Evolutionary conservation across 2,888 invertebrate genomes (phyloP).

Genomic region (Heliothis peltigera): DNA sequence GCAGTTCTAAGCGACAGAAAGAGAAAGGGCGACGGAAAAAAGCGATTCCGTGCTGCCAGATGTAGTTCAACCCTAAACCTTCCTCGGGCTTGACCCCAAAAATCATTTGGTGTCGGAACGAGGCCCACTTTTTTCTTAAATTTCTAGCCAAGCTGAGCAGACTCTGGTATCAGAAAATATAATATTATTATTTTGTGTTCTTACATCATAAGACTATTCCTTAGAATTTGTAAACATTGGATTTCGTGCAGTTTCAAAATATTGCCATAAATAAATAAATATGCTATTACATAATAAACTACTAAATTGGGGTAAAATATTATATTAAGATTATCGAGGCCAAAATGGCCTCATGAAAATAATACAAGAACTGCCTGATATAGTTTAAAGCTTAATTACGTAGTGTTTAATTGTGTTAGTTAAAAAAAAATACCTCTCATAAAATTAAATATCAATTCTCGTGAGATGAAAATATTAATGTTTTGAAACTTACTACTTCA

Average conservation of each 20-base stretch:
- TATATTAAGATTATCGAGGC: constrained; percentile 10
- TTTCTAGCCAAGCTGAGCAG: too few species aligned
- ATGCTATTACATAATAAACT: constrained; percentile 15
- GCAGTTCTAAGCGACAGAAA: too few species aligned
- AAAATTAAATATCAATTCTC: constrained; percentile 26
- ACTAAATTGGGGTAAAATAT: constrained; percentile 40
- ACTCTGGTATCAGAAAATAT: too few species aligned
- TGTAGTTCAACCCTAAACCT: too few species aligned
- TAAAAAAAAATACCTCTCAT: constrained; percentile 9
- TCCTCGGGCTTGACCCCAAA: background rate
- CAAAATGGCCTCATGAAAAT: background rate
- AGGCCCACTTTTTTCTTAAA: constrained; percentile 18
- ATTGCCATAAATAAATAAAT: too few species aligned
- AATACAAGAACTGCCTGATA: constrained; percentile 24
- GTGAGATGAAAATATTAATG: constrained; percentile 13
- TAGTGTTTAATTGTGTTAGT: constrained; percentile 36
- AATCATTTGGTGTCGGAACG: constrained; percentile 4
- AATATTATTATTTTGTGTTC: too few species aligned
- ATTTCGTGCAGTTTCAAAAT: background rate
- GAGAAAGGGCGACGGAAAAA: too few species aligned
- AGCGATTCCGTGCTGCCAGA: too few species aligned
- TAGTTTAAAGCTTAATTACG: constrained; percentile 23
- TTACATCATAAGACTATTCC: too few species aligned
- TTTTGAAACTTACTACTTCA: constrained; percentile 51
- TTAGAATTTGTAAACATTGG: background rate